phyloP scores from a whole-genome alignment of 2,797 vertebrate genomes.

The Echeneis naucrates region DNA sequence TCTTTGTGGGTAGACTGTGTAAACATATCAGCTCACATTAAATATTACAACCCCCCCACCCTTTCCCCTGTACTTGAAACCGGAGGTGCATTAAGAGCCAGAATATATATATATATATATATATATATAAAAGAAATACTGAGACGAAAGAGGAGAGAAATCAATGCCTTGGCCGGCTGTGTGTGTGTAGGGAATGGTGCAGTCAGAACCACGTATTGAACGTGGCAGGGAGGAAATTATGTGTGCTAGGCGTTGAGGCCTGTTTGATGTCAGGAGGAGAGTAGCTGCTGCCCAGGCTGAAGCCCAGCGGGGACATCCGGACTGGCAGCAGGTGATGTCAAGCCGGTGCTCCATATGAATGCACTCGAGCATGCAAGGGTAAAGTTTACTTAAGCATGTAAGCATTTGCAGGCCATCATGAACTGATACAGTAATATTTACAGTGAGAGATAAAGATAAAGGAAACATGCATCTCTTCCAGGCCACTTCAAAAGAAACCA shows the following conservation, averaged over 20 bases:
- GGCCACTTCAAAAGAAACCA: not conserved
- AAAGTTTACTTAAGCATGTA: slow-evolving; percentile 24
- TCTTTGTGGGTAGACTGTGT: not conserved
- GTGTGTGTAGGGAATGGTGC: slow-evolving; percentile 31
- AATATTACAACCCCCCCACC: slow-evolving; percentile 3
- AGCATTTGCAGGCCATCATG: slow-evolving; percentile 15
- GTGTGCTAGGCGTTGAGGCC: slow-evolving; percentile 50
- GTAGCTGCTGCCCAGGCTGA: slow-evolving; percentile 42
- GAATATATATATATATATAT: too few relatives aligned
- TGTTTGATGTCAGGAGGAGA: slow-evolving; percentile 60
- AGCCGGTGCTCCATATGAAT: slow-evolving; percentile 22
- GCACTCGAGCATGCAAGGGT: slow-evolving; percentile 8
- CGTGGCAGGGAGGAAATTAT: slow-evolving; percentile 45
- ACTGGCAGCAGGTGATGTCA: slow-evolving; percentile 55
- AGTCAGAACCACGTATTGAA: slow-evolving; percentile 60
- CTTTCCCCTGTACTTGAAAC: slow-evolving; percentile 28
- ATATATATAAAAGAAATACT: too few relatives aligned
- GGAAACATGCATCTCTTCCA: slow-evolving; percentile 25
- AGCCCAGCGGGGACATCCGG: slow-evolving; percentile 55
- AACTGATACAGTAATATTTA: slow-evolving; percentile 31
- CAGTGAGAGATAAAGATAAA: slow-evolving; percentile 4
- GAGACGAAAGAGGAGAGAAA: slow-evolving; percentile 54
- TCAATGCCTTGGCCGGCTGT: slow-evolving; percentile 35
- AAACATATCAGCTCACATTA: not conserved
- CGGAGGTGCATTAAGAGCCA: slow-evolving; percentile 24